These are phyloP conservation scores for Ciona savignyi DNA, from an alignment of 23 tunicate species.

Conservation along the genomic window DNA sequence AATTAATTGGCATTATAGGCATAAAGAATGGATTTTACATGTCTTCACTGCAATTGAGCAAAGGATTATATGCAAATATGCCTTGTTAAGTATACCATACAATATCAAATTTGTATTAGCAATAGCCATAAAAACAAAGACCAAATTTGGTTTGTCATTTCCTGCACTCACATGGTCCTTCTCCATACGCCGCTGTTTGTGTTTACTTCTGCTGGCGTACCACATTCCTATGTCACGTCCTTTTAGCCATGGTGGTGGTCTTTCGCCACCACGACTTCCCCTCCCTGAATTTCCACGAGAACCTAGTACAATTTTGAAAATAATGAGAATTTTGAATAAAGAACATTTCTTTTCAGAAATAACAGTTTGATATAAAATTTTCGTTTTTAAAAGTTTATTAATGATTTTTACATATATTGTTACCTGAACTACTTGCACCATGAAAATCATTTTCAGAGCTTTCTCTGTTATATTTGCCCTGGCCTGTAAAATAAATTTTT, in stretches of 20 bases:
- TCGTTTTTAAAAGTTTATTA: too few relatives aligned
- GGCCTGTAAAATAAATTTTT: neutral
- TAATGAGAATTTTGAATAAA: too few relatives aligned
- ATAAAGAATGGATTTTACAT: neutral
- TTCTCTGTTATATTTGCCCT: neutral
- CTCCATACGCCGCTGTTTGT: slow-evolving; percentile 14
- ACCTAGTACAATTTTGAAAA: too few relatives aligned
- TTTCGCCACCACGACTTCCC: neutral
- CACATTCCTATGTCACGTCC: slow-evolving; percentile 75
- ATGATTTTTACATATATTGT: too few relatives aligned
- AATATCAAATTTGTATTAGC: too few relatives aligned
- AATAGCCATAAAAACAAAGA: too few relatives aligned
- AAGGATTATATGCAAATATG: neutral
- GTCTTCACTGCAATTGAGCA: neutral
- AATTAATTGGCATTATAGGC: neutral
- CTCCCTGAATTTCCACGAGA: neutral
- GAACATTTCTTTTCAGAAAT: too few relatives aligned
- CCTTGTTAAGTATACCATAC: too few relatives aligned
- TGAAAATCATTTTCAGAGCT: neutral
- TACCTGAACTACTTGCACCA: neutral
- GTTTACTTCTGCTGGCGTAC: slow-evolving; percentile 36
- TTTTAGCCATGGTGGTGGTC: neutral
- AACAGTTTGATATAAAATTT: too few relatives aligned
- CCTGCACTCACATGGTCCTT: slow-evolving; percentile 33
- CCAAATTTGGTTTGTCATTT: too few relatives aligned